Conservation (phyloP, 1,140 invertebrate genomes). For the Hylaeus anthracinus region DNA sequence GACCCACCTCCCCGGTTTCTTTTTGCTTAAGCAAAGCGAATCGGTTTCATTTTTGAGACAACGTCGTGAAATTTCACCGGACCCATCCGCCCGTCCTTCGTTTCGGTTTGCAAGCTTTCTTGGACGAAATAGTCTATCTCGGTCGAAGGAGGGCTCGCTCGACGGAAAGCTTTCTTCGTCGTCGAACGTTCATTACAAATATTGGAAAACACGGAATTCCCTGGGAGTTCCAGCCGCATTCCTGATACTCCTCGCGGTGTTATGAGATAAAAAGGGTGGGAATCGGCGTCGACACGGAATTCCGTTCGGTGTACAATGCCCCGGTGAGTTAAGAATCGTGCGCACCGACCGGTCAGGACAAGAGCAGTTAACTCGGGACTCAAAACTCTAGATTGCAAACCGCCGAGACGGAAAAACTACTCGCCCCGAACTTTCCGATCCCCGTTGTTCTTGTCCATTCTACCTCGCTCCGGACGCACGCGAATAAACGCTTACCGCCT, state of each 20-base stretch:
- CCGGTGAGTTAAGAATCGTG: conserved; percentile 4
- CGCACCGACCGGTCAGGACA: neutral
- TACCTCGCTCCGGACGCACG: neutral
- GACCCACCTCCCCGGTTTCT: neutral
- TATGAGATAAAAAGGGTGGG: neutral
- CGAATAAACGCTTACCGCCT: conserved; percentile 28
- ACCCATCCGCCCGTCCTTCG: neutral
- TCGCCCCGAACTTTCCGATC: conserved; percentile 18
- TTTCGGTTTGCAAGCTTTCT: neutral
- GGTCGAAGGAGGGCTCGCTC: neutral
- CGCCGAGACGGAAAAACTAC: conserved; percentile 23
- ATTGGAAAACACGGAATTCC: conserved; percentile 8
- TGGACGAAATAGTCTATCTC: neutral
- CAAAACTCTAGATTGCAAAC: conserved; percentile 32
- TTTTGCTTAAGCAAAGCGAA: conserved; percentile 28
- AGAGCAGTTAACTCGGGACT: conserved; percentile 8
- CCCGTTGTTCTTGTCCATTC: conserved; percentile 23
- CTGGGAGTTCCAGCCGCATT: neutral
- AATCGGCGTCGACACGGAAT: conserved; percentile 17
- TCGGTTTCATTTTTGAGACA: conserved; percentile 39
- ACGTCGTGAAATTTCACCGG: conserved; percentile 1
- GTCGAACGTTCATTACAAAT: conserved; percentile 18
- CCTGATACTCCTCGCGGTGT: neutral
- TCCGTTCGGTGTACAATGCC: conserved; percentile 10
- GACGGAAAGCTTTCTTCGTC: neutral